Evolutionary conservation across 2,797 vertebrate species (phyloP).

Genomic region (Otus scops): DNA sequence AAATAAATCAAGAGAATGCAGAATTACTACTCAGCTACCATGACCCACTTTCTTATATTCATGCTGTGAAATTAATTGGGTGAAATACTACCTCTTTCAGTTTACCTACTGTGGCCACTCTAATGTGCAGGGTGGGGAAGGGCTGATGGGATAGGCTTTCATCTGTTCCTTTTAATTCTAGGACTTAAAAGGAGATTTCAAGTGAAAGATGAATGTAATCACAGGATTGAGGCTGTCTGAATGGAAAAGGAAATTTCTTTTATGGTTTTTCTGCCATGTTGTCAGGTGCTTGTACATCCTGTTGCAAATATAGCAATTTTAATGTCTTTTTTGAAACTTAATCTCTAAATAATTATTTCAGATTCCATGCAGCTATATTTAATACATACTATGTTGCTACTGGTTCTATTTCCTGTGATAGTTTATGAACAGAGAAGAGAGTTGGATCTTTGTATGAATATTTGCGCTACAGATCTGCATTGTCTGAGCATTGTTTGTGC

Average conservation of each 20-base stretch:
- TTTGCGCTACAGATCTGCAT: background rate
- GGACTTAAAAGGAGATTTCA: background rate
- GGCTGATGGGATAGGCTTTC: background rate
- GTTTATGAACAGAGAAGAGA: background rate
- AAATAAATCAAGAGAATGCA: background rate
- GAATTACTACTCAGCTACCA: background rate
- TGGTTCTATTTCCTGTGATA: background rate
- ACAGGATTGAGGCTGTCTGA: background rate
- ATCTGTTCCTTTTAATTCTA: background rate
- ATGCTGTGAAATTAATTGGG: slow-evolving; percentile 28
- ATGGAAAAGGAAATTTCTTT: background rate
- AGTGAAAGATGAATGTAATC: background rate
- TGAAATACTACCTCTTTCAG: background rate
- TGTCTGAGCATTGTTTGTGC: background rate
- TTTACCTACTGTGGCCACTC: background rate
- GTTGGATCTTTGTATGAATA: background rate
- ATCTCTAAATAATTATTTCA: background rate
- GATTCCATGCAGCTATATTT: background rate
- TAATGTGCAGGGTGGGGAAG: background rate
- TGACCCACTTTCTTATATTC: background rate
- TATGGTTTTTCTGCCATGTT: background rate
- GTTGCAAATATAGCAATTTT: background rate
- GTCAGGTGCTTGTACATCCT: background rate
- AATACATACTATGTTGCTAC: background rate
- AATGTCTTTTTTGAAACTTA: background rate